These are phyloP conservation scores for Lepilemur septentrionalis DNA, from an alignment of 2,797 vertebrate species.

Conservation along the genomic window DNA sequence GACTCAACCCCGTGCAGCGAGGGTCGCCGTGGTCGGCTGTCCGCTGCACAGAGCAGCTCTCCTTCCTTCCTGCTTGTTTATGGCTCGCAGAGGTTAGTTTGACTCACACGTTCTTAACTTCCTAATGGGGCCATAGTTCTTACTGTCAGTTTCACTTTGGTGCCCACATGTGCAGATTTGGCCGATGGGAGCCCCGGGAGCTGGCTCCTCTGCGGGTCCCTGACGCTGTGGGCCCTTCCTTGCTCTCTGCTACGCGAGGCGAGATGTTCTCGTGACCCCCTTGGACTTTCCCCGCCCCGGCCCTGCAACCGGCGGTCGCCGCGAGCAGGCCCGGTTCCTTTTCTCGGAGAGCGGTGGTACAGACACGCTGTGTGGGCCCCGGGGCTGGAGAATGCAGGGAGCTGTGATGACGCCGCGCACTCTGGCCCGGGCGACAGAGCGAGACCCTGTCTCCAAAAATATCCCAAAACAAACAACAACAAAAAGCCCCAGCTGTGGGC, in stretches of 20 bases:
- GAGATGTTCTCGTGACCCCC: rapidly evolving
- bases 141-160: rapidly evolving
- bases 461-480: too few relatives aligned
- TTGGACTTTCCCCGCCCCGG: rapidly evolving
- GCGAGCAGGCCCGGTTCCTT: background rate
- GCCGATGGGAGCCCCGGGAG: rapidly evolving
- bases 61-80: rapidly evolving
- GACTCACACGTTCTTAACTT: background rate
- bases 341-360: background rate
- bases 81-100: background rate
- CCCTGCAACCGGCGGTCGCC: background rate
- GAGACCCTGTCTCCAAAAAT: too few relatives aligned
- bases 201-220: background rate
- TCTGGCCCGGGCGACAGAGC: too few relatives aligned
- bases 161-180: background rate
- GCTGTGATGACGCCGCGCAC: too few relatives aligned
- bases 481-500: too few relatives aligned
- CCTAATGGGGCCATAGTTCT: too few relatives aligned
- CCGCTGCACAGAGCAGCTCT: rapidly evolving
- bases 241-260: too few relatives aligned
- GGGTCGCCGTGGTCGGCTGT: background rate
- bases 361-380: background rate
- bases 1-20: rapidly evolving
- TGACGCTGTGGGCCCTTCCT: background rate
- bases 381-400: too few relatives aligned